Evolutionary conservation across 1,140 invertebrate genomes (phyloP).

Genomic region (Eupristina koningsbergeri): DNA sequence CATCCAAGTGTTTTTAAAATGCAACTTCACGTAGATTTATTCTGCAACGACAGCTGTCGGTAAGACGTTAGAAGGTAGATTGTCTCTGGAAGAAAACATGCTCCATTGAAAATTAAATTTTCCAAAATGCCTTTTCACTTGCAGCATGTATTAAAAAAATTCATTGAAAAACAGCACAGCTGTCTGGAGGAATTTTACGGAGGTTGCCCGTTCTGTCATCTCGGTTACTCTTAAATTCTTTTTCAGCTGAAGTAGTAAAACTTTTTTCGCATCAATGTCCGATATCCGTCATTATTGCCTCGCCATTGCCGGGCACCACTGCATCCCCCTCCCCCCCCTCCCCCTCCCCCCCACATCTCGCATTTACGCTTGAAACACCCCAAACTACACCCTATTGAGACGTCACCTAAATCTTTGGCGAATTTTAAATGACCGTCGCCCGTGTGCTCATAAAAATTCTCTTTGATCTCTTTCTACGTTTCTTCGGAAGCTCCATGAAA

Average conservation of each 20-base stretch:
- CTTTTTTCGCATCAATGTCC: slow-evolving; percentile 29
- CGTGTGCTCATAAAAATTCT: slow-evolving; percentile 37
- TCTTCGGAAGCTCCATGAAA: no score
- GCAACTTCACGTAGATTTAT: slow-evolving; percentile 1
- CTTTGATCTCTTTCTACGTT: slow-evolving; percentile 23
- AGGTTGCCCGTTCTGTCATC: neutral
- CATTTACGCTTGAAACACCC: slow-evolving; percentile 4
- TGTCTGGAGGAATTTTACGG: slow-evolving; percentile 24
- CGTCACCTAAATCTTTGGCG: slow-evolving; percentile 47
- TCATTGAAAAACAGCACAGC: slow-evolving; percentile 46
- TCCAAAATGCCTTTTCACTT: slow-evolving; percentile 30
- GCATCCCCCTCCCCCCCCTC: neutral
- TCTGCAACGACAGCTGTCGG: slow-evolving; percentile 31
- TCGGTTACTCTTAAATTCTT: slow-evolving; percentile 31
- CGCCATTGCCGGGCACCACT: neutral
- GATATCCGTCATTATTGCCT: neutral
- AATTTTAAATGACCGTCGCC: slow-evolving; percentile 38
- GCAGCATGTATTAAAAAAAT: slow-evolving; percentile 27
- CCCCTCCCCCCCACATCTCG: neutral
- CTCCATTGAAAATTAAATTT: slow-evolving; percentile 44
- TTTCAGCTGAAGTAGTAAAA: slow-evolving; percentile 49
- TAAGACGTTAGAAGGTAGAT: slow-evolving; percentile 29
- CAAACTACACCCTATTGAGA: slow-evolving; percentile 42
- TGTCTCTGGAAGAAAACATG: neutral
- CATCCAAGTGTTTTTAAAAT: slow-evolving; percentile 28